These are phyloP conservation scores for Eidolon dupreanum DNA, from an alignment of 2,797 vertebrate species.

Conservation along the genomic window DNA sequence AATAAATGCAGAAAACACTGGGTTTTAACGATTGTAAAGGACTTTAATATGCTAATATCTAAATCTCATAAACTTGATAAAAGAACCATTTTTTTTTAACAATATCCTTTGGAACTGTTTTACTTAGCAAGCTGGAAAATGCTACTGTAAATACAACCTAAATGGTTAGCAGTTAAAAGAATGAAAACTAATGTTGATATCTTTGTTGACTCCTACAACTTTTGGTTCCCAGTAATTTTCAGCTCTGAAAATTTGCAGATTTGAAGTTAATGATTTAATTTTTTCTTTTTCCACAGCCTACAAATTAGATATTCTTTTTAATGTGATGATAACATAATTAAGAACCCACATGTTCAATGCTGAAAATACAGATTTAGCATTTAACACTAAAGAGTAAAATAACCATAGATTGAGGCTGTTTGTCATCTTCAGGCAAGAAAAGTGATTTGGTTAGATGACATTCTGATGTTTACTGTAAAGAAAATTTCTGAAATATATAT, in stretches of 20 bases:
- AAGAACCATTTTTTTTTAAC: neutral
- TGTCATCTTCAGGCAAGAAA: neutral
- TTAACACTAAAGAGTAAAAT: slow-evolving; percentile 14
- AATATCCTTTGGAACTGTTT: neutral
- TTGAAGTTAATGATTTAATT: neutral
- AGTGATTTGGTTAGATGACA: neutral
- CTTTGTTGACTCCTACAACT: neutral
- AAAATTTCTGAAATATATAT: neutral
- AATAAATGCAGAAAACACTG: neutral
- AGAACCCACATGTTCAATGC: neutral
- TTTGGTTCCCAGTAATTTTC: slow-evolving; percentile 5
- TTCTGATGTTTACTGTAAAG: slow-evolving; percentile 1
- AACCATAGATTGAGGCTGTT: neutral
- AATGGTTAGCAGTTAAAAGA: neutral
- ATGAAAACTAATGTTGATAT: neutral
- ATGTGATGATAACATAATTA: slow-evolving; percentile 12
- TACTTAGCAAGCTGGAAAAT: neutral
- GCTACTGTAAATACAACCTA: neutral
- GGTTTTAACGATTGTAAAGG: neutral
- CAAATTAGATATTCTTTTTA: slow-evolving; percentile 21
- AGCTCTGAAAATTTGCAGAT: neutral
- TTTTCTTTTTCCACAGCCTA: neutral
- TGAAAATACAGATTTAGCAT: slow-evolving; percentile 12
- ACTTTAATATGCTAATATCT: neutral
- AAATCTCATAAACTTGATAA: neutral